Evolutionary conservation across 2,797 vertebrate genomes (phyloP).

Genomic region (Falco columbarius): DNA sequence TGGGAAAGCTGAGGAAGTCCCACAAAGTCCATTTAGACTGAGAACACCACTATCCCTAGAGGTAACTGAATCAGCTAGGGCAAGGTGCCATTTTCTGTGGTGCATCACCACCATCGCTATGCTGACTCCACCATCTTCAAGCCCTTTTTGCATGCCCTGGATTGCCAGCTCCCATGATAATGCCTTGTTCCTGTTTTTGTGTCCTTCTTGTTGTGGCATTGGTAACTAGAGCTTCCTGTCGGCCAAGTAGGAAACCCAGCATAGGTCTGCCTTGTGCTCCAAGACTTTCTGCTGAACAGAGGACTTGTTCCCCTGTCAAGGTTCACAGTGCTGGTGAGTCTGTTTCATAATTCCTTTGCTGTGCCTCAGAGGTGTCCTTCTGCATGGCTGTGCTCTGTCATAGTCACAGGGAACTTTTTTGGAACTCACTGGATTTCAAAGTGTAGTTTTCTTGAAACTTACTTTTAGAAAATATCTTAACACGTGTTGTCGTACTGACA

Average conservation of each 20-base stretch:
- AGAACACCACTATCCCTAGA: background rate
- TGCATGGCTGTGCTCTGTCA: background rate
- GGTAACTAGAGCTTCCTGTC: background rate
- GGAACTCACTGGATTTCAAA: background rate
- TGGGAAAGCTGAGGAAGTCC: background rate
- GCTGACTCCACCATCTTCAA: background rate
- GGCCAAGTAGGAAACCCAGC: background rate
- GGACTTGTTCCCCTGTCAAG: background rate
- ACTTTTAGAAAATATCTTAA: background rate
- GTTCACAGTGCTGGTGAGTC: background rate
- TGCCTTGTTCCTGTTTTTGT: background rate
- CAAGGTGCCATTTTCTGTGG: background rate
- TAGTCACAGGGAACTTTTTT: background rate
- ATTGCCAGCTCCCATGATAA: background rate
- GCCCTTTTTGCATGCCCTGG: background rate
- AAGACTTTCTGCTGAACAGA: background rate
- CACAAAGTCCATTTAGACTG: background rate
- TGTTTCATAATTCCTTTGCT: background rate
- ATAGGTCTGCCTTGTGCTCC: background rate
- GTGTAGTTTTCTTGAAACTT: background rate
- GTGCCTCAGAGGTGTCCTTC: background rate
- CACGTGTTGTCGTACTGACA: too few relatives aligned
- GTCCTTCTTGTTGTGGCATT: background rate
- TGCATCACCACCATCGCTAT: fast-evolving
- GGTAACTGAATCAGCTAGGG: background rate